Evolutionary conservation across 2,888 invertebrate genomes (phyloP), one percentile per base, ranked within the genome.

Genomic region (Eristalis arbustorum): DNA sequence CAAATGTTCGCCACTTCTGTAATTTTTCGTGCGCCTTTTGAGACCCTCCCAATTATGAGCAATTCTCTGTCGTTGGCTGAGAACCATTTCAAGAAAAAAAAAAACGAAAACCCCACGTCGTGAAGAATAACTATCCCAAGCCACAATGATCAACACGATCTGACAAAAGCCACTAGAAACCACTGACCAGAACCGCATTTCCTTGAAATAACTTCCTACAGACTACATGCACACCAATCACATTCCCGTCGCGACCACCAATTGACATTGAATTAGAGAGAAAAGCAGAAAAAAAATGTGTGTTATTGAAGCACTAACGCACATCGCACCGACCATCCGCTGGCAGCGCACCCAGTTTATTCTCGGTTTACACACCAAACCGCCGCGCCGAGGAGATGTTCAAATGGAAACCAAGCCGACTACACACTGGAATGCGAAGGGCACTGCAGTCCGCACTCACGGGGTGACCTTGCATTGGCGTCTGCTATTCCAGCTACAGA

Each of bases 381-480:
- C 49, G 6, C 1, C 18, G 1, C 49, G 49, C 49, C 49, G n/a
- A 49, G 49, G 18, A 49, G 49, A 49, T 18, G 49, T 49, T 49
- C 49, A 49, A n/a, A 49, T 49, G 49, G 18, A 49, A 49, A 49
- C 49, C 18, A 18, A 42, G 14, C 4, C 42, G 42, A 42, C 42
- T 42, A 42, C n/a, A 18, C 49, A 49, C 6, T 18, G 49, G 49
- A 18, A 22, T 49, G 18, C 49, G 49, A 49, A 49, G 37, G 37
- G 37, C 13, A 3, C 37, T 37, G 8, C 13, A 5, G 10, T 37
- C 2, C 37, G 37, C 61, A 56, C 42, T 49, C 62, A 61, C 25
- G 56, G n/a, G 66, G 61, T 62, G 79, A 56, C 79, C 79, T 79
- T 79, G 73, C 73, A 62, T 11, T 73, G 59, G 66, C 73, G 67